A percentile compares a stretch with the other conserved stretches of the same genome.
phyloP scores from a whole-genome alignment of 2,888 invertebrate genomes.

The Brachyptera putata region DNA sequence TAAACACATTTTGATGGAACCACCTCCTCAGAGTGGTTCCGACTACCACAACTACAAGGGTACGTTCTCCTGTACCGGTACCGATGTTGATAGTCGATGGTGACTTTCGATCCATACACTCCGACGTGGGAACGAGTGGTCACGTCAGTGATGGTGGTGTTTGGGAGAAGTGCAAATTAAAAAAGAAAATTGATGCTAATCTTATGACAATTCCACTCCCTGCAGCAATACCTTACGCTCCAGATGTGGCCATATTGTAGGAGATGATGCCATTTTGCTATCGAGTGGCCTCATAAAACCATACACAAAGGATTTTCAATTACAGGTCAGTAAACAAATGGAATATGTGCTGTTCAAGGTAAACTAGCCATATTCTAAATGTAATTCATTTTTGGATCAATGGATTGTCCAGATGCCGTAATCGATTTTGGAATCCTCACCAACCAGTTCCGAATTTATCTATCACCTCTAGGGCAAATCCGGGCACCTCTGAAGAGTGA shows the following conservation, averaged over 20 bases:
- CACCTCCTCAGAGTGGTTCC: background rate
- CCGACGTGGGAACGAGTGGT: background rate
- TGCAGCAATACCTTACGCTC: background rate
- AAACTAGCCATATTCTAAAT: too few species aligned
- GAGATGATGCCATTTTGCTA: background rate
- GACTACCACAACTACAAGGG: background rate
- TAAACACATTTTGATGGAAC: background rate
- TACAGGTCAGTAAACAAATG: background rate
- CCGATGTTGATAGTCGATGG: background rate
- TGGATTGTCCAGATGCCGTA: background rate
- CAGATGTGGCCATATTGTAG: background rate
- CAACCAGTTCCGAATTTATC: conserved; percentile 6
- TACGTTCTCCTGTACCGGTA: background rate
- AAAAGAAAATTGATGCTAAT: background rate
- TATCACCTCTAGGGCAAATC: too few species aligned
- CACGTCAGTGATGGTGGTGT: background rate
- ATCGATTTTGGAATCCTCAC: background rate
- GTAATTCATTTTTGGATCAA: too few species aligned
- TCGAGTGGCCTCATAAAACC: background rate
- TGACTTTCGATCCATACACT: background rate
- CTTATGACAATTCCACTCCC: background rate
- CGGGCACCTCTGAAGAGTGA: background rate
- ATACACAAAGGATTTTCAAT: background rate
- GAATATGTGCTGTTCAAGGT: too few species aligned
- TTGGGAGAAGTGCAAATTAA: background rate